Conservation (phyloP, 2,888 invertebrate species). For the Xylota segnis region DNA sequence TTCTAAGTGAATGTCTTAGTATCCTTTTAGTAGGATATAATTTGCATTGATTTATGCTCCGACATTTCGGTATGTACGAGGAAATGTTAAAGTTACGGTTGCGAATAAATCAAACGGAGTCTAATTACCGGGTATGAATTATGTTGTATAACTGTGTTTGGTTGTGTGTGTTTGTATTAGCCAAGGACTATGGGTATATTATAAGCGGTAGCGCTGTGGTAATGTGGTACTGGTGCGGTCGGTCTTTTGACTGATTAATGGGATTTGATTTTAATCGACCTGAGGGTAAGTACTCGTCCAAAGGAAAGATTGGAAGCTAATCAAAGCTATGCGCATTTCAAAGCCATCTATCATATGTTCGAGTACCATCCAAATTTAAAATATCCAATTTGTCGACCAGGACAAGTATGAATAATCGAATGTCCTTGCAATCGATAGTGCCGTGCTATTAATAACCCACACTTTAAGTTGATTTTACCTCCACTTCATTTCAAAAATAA, state of each 20-base stretch:
- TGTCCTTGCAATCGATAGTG: constrained; percentile 4
- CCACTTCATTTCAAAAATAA: constrained; percentile 2
- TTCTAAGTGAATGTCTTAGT: constrained; percentile 68
- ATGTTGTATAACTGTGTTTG: constrained; percentile 34
- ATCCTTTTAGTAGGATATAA: constrained; percentile 71
- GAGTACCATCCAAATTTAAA: too few relatives aligned
- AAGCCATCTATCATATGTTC: not conserved
- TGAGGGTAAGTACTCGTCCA: not conserved
- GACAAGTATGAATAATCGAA: too few relatives aligned
- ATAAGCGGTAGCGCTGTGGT: constrained; percentile 26
- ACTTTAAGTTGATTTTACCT: too few relatives aligned
- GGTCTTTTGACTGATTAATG: constrained; percentile 73
- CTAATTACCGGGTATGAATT: constrained; percentile 73
- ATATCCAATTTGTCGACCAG: too few relatives aligned
- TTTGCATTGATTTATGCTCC: constrained; percentile 76
- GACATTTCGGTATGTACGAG: constrained; percentile 66
- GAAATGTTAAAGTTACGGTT: constrained; percentile 71
- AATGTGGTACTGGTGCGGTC: constrained; percentile 65
- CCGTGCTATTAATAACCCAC: not conserved
- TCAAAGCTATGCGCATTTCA: not conserved
- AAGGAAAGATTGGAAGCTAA: not conserved
- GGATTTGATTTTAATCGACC: constrained; percentile 67
- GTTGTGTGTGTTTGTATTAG: constrained; percentile 36
- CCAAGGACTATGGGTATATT: constrained; percentile 30
- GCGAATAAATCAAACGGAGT: constrained; percentile 71